These are phyloP conservation scores for Agrochola lota DNA, from an alignment of 2,888 invertebrate genomes.

Conservation along the genomic window DNA sequence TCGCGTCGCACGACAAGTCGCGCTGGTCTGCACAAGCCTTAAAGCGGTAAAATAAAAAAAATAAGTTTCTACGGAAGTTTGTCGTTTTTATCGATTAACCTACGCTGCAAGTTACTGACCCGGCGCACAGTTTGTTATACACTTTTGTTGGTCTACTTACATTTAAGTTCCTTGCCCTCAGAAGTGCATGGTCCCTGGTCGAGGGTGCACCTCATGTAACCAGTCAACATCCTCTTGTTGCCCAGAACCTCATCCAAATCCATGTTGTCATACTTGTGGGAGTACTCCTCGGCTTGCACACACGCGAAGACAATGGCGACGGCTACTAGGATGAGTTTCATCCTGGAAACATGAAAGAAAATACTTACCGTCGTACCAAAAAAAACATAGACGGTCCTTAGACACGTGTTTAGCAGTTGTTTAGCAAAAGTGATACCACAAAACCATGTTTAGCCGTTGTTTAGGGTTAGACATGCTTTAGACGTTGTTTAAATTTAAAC, in stretches of 20 bases:
- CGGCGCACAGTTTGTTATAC: not conserved
- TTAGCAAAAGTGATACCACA: too few species aligned
- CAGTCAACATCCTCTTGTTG: conserved; percentile 92
- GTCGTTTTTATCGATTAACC: not conserved
- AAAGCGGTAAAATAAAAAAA: too few species aligned
- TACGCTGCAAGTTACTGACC: too few species aligned
- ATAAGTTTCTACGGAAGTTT: not conserved
- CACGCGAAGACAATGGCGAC: conserved; percentile 66
- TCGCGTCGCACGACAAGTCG: too few species aligned
- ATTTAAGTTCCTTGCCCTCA: conserved; percentile 93
- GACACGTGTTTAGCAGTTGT: too few species aligned
- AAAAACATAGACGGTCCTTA: too few species aligned
- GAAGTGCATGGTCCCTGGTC: conserved; percentile 92
- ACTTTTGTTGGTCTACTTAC: conserved; percentile 84
- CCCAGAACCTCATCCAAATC: conserved; percentile 92
- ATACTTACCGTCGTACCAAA: too few species aligned
- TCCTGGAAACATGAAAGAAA: conserved; percentile 67
- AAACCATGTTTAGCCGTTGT: too few species aligned
- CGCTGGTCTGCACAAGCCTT: too few species aligned
- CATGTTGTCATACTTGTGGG: conserved; percentile 92
- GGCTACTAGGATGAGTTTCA: conserved; percentile 73
- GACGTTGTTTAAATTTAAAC: too few species aligned
- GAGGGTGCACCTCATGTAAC: conserved; percentile 93
- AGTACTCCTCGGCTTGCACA: conserved; percentile 83
- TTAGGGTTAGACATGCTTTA: too few species aligned